These are phyloP conservation scores for Elysia crispata DNA, from an alignment of 2,888 invertebrate species.

Conservation along the genomic window DNA sequence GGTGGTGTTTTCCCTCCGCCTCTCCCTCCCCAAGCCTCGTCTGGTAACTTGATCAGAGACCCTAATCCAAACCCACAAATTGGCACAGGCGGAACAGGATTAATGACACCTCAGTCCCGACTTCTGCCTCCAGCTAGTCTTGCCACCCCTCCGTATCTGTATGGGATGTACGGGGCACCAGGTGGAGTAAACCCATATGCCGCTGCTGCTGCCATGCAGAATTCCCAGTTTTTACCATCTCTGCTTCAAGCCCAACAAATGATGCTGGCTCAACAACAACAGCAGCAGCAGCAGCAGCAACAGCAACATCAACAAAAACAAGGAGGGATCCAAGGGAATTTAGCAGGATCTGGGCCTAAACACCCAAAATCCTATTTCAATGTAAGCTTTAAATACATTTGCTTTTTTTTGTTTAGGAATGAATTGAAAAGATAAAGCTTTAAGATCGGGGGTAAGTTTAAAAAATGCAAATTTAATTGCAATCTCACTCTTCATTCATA, in stretches of 20 bases:
- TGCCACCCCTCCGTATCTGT: conserved; percentile 20
- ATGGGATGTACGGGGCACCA: conserved; percentile 41
- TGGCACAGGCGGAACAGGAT: conserved; percentile 16
- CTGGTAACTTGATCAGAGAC: conserved; percentile 37
- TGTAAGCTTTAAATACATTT: conserved; percentile 28
- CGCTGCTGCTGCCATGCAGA: conserved; percentile 25
- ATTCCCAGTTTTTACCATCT: conserved; percentile 21
- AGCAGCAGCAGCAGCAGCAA: background rate
- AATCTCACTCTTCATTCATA: too few relatives aligned
- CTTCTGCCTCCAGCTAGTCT: conserved; percentile 2
- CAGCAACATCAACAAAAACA: too few relatives aligned
- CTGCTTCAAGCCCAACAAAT: conserved; percentile 37
- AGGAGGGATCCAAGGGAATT: too few relatives aligned
- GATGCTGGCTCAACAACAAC: conserved; percentile 34
- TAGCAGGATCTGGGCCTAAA: too few relatives aligned
- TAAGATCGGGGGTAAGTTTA: too few relatives aligned
- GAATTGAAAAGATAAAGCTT: too few relatives aligned
- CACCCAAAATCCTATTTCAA: conserved; percentile 18
- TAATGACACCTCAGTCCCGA: conserved; percentile 35
- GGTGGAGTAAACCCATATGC: background rate
- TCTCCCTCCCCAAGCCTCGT: conserved; percentile 25
- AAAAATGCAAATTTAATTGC: too few relatives aligned
- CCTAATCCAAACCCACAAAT: background rate
- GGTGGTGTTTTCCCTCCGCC: conserved; percentile 44
- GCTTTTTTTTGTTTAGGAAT: background rate